These are phyloP conservation scores for Mimas tiliae DNA, from an alignment of 2,888 invertebrate genomes.

Conservation along the genomic window DNA sequence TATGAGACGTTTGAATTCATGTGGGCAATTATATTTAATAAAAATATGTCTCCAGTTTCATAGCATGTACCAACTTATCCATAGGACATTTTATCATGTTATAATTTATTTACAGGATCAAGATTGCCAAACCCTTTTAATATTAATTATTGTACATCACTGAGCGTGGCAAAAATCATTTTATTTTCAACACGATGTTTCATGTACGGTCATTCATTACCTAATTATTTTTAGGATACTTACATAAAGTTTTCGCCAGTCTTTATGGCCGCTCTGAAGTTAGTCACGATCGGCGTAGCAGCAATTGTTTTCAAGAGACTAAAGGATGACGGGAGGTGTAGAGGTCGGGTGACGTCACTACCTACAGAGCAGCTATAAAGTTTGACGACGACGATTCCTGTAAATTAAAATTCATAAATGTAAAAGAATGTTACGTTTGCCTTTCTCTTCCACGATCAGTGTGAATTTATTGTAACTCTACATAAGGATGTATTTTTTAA, in stretches of 20 bases:
- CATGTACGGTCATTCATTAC: conserved; percentile 10
- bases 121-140: conserved; percentile 13
- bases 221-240: background rate
- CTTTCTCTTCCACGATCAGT: conserved; percentile 10
- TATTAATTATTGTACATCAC: conserved; percentile 11
- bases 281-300: too few species aligned
- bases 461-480: conserved; percentile 9
- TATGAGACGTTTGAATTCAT: conserved; percentile 50
- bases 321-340: too few species aligned
- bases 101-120: conserved; percentile 12
- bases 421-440: background rate
- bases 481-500: conserved; percentile 15
- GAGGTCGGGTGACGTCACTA: too few species aligned
- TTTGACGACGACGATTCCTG: too few species aligned
- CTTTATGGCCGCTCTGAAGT: too few species aligned
- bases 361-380: too few species aligned
- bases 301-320: too few species aligned
- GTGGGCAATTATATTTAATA: conserved; percentile 78
- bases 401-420: background rate
- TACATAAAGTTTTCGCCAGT: too few species aligned
- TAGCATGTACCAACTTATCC: conserved; percentile 37
- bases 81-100: conserved; percentile 14
- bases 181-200: background rate
- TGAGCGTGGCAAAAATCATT: conserved; percentile 15
- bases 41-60: conserved; percentile 82